Evolutionary conservation across 2,113 vertebrate species (phyloP).

Genomic region (Aphyosemion australe): DNA sequence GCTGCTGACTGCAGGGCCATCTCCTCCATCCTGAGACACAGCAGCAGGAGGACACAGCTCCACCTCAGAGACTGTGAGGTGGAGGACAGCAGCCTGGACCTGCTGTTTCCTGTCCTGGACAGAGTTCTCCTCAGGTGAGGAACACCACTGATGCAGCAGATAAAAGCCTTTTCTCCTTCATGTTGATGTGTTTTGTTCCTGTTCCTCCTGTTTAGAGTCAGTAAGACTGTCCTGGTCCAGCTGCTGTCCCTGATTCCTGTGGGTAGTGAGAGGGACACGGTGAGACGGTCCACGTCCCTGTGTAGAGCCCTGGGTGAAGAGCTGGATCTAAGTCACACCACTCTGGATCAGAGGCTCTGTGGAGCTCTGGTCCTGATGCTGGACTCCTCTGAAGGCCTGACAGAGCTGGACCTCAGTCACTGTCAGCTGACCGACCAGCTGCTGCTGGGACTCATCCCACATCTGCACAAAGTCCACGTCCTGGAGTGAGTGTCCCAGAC

Average conservation of each 20-base stretch:
- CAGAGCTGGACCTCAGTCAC: slow-evolving; percentile 49
- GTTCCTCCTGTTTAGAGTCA: slow-evolving; percentile 20
- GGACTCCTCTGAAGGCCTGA: slow-evolving; percentile 24
- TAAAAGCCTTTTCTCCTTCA: background rate
- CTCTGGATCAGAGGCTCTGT: background rate
- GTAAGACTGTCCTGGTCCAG: slow-evolving; percentile 36
- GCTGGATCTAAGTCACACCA: slow-evolving; percentile 46
- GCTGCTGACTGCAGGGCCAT: slow-evolving; percentile 22
- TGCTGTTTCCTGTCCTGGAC: slow-evolving; percentile 37
- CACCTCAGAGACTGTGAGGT: slow-evolving; percentile 30
- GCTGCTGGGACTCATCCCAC: slow-evolving; percentile 7
- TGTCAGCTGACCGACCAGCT: slow-evolving; percentile 39
- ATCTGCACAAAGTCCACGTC: slow-evolving; percentile 23
- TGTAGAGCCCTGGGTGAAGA: slow-evolving; percentile 24
- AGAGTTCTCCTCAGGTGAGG: slow-evolving; percentile 23
- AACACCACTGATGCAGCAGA: background rate
- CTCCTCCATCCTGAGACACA: slow-evolving; percentile 21
- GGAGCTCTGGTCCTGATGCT: slow-evolving; percentile 26
- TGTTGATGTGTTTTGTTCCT: background rate
- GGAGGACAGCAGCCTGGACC: slow-evolving; percentile 34
- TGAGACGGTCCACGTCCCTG: slow-evolving; percentile 25
- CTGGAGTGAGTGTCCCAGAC: slow-evolving; percentile 34
- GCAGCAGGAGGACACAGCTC: slow-evolving; percentile 21
- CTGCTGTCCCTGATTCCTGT: slow-evolving; percentile 35
- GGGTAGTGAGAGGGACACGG: slow-evolving; percentile 9